Evolutionary conservation across 2,888 invertebrate species (phyloP).

Genomic region (Magallana nippona): DNA sequence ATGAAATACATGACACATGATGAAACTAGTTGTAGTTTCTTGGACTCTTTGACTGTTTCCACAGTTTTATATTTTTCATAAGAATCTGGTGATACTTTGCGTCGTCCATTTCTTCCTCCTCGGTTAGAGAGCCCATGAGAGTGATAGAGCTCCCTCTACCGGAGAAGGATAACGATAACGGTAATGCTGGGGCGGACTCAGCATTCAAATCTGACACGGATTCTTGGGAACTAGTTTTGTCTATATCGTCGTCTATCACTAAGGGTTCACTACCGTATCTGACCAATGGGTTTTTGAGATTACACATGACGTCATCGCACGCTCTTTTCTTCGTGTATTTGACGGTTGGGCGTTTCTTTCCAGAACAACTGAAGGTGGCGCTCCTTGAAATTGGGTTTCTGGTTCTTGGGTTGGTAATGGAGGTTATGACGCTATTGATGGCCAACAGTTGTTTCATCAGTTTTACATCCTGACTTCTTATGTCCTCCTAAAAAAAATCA

Average conservation of each 20-base stretch:
- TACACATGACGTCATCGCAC: constrained; percentile 9
- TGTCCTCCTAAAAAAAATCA: background rate
- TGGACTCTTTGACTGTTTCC: constrained; percentile 2
- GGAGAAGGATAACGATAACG: background rate
- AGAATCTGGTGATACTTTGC: constrained; percentile 25
- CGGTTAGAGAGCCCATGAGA: background rate
- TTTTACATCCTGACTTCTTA: constrained; percentile 1
- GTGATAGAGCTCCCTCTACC: constrained; percentile 9
- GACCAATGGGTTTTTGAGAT: constrained; percentile 22
- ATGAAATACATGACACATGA: background rate
- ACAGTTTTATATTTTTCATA: constrained; percentile 14
- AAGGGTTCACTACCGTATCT: constrained; percentile 13
- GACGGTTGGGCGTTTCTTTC: constrained; percentile 23
- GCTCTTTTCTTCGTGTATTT: constrained; percentile 20
- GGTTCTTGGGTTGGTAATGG: constrained; percentile 1
- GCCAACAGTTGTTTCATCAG: constrained; percentile 22
- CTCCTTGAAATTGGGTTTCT: constrained; percentile 10
- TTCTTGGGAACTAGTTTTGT: background rate
- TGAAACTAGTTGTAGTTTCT: background rate
- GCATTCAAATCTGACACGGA: constrained; percentile 8
- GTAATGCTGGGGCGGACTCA: background rate
- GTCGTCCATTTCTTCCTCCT: constrained; percentile 10
- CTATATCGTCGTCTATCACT: constrained; percentile 6
- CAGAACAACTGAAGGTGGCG: constrained; percentile 20
- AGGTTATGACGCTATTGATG: background rate